A percentile compares a stretch with the other conserved stretches of the same genome.
Evolutionary conservation across 1,140 invertebrate species (phyloP).

Genomic region (Caenorhabditis briggsae): DNA sequence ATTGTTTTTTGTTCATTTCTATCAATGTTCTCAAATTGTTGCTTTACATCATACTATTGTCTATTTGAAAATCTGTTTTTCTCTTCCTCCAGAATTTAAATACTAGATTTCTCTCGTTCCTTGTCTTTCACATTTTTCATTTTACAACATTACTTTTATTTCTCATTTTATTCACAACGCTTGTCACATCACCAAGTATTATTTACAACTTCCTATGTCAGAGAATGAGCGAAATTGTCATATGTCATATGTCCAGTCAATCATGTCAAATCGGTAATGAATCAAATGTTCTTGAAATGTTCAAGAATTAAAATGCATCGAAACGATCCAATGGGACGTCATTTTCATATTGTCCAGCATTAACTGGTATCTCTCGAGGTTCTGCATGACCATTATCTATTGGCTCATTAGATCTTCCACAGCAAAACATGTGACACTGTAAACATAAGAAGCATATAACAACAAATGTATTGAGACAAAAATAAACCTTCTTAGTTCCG

Average conservation of each 20-base stretch:
- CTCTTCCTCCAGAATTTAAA: neutral
- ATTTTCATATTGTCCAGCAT: neutral
- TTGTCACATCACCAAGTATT: slow-evolving; percentile 9
- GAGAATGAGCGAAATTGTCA: neutral
- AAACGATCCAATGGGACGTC: slow-evolving; percentile 36
- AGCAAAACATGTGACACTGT: slow-evolving; percentile 43
- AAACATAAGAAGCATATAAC: neutral
- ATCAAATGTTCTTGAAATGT: neutral
- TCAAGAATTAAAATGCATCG: neutral
- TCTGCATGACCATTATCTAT: neutral
- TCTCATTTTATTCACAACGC: neutral
- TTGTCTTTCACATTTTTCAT: neutral
- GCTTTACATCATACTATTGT: slow-evolving; percentile 1
- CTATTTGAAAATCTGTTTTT: slow-evolving; percentile 1
- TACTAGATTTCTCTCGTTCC: too few relatives aligned
- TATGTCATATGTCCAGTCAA: slow-evolving; percentile 28
- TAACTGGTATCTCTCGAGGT: neutral
- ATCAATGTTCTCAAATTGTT: slow-evolving; percentile 43
- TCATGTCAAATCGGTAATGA: slow-evolving; percentile 2
- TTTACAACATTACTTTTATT: neutral
- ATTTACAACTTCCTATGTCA: neutral
- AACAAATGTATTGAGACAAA: too few relatives aligned
- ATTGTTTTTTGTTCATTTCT: slow-evolving; percentile 25
- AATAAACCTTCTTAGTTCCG: slow-evolving; percentile 68
- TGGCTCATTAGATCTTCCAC: neutral